Conservation (phyloP, 2,113 vertebrate species). For the Ceratotherium simum region DNA sequence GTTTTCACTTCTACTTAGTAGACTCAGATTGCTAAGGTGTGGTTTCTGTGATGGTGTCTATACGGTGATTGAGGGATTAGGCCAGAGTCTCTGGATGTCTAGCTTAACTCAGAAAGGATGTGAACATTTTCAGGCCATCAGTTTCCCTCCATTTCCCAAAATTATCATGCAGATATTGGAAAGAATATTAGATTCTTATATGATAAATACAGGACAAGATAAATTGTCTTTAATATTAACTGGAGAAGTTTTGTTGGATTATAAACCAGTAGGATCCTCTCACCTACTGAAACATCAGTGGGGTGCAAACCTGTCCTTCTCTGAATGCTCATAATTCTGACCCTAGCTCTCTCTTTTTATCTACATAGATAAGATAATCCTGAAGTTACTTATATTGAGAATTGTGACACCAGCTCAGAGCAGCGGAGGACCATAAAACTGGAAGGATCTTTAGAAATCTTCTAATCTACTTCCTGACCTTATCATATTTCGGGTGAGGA, state of each 20-base stretch:
- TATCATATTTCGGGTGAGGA: not conserved
- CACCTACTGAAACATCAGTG: not conserved
- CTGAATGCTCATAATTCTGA: not conserved
- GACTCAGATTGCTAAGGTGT: not conserved
- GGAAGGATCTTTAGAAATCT: not conserved
- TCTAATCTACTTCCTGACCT: not conserved
- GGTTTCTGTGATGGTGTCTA: not conserved
- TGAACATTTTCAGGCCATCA: not conserved
- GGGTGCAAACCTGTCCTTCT: not conserved
- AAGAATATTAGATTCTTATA: not conserved
- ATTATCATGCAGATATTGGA: not conserved
- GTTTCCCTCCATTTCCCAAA: constrained; percentile 64
- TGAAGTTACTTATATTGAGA: not conserved
- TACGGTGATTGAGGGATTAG: not conserved
- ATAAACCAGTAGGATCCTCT: not conserved
- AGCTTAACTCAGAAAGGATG: rapidly evolving
- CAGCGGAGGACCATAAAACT: not conserved
- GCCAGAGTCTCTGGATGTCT: not conserved
- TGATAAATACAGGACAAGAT: not conserved
- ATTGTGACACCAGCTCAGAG: not conserved
- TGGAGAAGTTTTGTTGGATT: not conserved
- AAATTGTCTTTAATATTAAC: not conserved
- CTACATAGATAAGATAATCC: not conserved
- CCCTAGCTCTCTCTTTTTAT: not conserved
- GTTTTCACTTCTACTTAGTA: not conserved